phyloP scores from a whole-genome alignment of 2,797 vertebrate species.

The Menidia menidia region DNA sequence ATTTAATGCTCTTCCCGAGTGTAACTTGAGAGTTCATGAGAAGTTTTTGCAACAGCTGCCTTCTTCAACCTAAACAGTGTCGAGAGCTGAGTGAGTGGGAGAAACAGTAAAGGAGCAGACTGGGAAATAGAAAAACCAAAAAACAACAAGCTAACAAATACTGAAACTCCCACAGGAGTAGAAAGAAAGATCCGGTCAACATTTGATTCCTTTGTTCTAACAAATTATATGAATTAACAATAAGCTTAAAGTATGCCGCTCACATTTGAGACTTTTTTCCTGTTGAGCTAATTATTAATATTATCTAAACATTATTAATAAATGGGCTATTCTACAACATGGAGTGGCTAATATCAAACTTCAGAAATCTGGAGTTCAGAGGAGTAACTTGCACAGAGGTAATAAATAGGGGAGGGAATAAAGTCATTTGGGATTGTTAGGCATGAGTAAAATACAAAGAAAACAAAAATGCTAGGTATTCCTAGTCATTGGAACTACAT shows the following conservation, averaged over 20 bases:
- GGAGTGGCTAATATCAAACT: neutral
- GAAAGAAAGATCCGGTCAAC: conserved; percentile 1
- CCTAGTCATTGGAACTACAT: too few relatives aligned
- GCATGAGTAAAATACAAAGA: neutral
- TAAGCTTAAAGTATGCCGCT: neutral
- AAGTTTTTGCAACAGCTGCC: neutral
- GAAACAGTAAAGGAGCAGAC: conserved; percentile 8
- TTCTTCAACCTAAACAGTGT: neutral
- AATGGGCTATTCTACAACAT: neutral
- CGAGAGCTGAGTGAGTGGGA: conserved; percentile 9
- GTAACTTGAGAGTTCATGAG: neutral
- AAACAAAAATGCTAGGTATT: too few relatives aligned
- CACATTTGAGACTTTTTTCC: neutral
- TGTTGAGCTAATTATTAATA: too few relatives aligned
- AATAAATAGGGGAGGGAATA: neutral
- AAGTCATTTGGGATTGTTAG: conserved; percentile 7
- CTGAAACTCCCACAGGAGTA: conserved; percentile 4
- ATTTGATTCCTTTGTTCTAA: neutral
- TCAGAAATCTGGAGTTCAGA: neutral
- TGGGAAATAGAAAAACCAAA: conserved; percentile 9
- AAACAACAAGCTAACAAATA: conserved; percentile 17
- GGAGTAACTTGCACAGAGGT: neutral
- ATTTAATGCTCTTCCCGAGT: neutral
- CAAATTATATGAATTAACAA: neutral
- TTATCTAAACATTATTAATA: neutral